These are phyloP conservation scores for Xanthorhoe spadicearia DNA, from an alignment of 2,888 invertebrate genomes.

Conservation along the genomic window DNA sequence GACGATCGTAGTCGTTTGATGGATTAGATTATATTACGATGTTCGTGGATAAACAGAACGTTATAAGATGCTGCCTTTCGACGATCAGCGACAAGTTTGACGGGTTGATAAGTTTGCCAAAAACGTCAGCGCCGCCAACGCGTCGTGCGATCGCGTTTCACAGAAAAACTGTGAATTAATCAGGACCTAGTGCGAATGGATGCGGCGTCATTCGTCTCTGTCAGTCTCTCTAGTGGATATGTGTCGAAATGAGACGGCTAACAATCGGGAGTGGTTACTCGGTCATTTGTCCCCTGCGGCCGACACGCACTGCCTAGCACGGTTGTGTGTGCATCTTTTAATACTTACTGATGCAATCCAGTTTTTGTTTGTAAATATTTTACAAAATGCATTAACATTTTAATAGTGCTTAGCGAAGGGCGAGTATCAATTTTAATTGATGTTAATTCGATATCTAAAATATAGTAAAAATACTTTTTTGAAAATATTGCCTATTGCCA, in stretches of 20 bases:
- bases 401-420: conserved; percentile 13
- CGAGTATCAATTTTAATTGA: conserved; percentile 7
- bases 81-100: conserved; percentile 53
- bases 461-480: no score
- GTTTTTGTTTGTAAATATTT: conserved; percentile 39
- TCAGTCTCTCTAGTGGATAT: conserved; percentile 59
- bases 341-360: conserved; percentile 51
- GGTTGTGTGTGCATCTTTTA: conserved; percentile 56
- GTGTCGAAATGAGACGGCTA: conserved; percentile 64
- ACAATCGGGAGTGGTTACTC: conserved; percentile 75
- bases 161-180: conserved; percentile 82
- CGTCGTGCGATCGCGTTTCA: conserved; percentile 69
- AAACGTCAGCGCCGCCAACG: conserved; percentile 67
- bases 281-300: conserved; percentile 74
- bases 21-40: conserved; percentile 39
- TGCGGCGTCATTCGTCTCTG: conserved; percentile 70
- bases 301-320: conserved; percentile 67
- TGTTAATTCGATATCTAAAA: not conserved
- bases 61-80: conserved; percentile 46
- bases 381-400: conserved; percentile 29
- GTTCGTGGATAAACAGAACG: conserved; percentile 46
- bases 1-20: conserved; percentile 55
- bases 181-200: conserved; percentile 72
- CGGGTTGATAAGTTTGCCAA: conserved; percentile 70
- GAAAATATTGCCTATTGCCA: no score